phyloP scores from a whole-genome alignment of 2,113 vertebrate genomes.

The Peromyscus maniculatus region DNA sequence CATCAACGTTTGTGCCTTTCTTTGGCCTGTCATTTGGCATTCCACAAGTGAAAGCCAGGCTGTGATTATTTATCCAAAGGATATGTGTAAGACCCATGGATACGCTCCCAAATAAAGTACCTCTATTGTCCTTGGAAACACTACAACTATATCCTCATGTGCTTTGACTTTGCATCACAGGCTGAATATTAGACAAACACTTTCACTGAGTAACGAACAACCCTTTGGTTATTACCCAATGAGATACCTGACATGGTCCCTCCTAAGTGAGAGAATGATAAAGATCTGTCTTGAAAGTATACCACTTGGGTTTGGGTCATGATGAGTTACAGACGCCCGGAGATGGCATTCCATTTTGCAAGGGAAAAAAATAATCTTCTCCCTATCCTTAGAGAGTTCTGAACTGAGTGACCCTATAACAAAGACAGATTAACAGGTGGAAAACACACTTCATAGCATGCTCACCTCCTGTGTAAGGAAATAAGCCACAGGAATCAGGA shows the following conservation, averaged over 20 bases:
- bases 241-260: background rate
- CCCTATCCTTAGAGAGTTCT: background rate
- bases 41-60: background rate
- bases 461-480: background rate
- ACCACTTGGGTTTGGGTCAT: background rate
- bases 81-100: background rate
- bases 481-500: background rate
- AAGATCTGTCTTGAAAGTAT: background rate
- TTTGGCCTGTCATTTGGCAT: background rate
- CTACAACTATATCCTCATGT: background rate
- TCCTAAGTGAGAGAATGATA: background rate
- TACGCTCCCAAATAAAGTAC: background rate
- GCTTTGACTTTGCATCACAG: background rate
- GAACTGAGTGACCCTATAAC: background rate
- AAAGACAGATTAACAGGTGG: background rate
- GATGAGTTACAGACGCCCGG: background rate
- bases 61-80: background rate
- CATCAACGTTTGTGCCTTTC: background rate
- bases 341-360: background rate
- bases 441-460: background rate
- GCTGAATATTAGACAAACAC: background rate
- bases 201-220: background rate
- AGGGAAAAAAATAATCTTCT: background rate
- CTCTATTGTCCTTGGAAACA: background rate
- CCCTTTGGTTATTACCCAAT: background rate